Percentiles rank a stretch among this genome's conserved stretches.
Evolutionary conservation across 2,797 vertebrate genomes (phyloP).

Genomic region (Limosa lapponica): DNA sequence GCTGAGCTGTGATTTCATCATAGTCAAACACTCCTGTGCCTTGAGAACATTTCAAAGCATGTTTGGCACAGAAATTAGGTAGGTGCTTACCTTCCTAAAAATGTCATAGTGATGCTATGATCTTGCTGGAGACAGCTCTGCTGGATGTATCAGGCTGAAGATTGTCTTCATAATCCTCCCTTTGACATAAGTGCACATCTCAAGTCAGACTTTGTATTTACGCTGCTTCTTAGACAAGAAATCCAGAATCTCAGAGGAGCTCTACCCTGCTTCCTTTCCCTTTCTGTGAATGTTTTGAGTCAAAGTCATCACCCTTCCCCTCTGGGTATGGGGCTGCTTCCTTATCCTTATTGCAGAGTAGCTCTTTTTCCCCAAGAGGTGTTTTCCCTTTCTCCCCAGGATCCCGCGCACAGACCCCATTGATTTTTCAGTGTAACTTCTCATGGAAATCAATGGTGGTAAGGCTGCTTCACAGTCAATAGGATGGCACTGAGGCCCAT

Average conservation of each 20-base stretch:
- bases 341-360: background rate
- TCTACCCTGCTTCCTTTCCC: background rate
- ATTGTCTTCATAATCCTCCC: background rate
- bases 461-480: background rate
- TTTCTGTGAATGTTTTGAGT: background rate
- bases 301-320: background rate
- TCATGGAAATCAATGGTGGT: background rate
- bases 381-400: background rate
- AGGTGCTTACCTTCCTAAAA: background rate
- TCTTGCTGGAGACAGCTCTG: background rate
- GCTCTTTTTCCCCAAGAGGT: background rate
- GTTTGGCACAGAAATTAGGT: background rate
- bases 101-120: background rate
- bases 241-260: background rate
- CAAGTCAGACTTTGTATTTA: background rate
- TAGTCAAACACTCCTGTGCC: background rate
- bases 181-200: background rate
- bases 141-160: background rate
- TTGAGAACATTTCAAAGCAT: conserved; percentile 7
- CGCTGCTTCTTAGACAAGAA: background rate
- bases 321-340: background rate
- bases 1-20: background rate
- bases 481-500: background rate
- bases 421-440: background rate
- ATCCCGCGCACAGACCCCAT: background rate